Evolutionary conservation across 2,113 vertebrate genomes (phyloP).

Genomic region (Coryphaenoides rupestris): DNA sequence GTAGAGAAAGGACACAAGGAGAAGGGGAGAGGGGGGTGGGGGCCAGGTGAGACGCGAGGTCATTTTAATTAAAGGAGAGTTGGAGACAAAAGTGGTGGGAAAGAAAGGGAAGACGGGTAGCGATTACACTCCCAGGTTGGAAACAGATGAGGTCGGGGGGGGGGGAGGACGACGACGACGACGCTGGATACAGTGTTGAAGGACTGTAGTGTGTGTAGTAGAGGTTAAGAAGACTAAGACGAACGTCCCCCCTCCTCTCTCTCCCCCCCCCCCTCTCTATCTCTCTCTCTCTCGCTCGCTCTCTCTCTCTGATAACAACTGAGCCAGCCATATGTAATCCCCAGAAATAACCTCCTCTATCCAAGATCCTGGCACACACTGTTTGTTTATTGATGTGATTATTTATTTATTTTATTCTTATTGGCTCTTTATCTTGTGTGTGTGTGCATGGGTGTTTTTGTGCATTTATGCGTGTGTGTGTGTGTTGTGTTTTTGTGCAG

Average conservation of each 20-base stretch:
- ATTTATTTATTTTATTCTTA: neutral
- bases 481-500: constrained; percentile 51
- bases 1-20: neutral
- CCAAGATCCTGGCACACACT: too few relatives aligned
- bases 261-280: too few relatives aligned
- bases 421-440: neutral
- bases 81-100: neutral
- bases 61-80: neutral
- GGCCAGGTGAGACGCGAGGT: neutral
- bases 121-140: neutral
- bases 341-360: too few relatives aligned
- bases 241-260: too few relatives aligned
- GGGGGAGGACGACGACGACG: neutral
- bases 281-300: too few relatives aligned
- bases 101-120: neutral
- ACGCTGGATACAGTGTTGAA: neutral
- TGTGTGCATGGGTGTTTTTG: neutral
- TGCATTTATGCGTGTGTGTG: constrained; percentile 3
- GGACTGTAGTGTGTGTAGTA: neutral
- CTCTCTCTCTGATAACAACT: too few relatives aligned
- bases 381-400: neutral
- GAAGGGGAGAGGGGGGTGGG: neutral
- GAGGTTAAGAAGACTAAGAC: neutral
- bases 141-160: neutral
- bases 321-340: too few relatives aligned